A percentile compares a stretch with the other conserved stretches of the same genome.
Evolutionary conservation across 2,888 invertebrate species (phyloP).

Genomic region (Brachycybe producta): DNA sequence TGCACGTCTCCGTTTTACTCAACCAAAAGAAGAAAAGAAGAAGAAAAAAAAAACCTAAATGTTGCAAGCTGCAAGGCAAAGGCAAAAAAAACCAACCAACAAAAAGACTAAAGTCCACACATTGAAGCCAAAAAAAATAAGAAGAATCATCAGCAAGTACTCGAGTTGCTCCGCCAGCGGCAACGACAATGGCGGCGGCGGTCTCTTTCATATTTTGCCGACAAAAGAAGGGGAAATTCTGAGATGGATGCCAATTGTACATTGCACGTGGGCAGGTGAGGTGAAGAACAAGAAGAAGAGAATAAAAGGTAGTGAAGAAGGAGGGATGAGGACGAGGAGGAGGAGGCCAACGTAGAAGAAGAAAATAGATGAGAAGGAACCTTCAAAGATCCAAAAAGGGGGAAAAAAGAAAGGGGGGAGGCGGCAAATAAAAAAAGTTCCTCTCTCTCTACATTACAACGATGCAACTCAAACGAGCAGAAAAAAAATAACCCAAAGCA

Average conservation of each 20-base stretch:
- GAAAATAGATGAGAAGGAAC: too few relatives aligned
- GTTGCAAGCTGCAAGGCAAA: slow-evolving; percentile 8
- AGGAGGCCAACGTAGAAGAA: too few relatives aligned
- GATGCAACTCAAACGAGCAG: neutral
- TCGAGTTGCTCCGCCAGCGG: too few relatives aligned
- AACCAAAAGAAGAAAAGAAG: slow-evolving; percentile 6
- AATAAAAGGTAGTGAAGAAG: too few relatives aligned
- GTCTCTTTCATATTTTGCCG: slow-evolving; percentile 1
- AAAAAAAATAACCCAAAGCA: neutral
- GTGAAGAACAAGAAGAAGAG: too few relatives aligned
- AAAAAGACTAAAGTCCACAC: slow-evolving; percentile 7
- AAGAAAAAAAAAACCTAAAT: neutral
- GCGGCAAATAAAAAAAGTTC: neutral
- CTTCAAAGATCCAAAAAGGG: neutral
- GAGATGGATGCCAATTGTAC: neutral
- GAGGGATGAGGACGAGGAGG: too few relatives aligned
- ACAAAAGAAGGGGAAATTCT: slow-evolving; percentile 3
- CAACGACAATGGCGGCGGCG: neutral
- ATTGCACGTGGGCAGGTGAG: neutral
- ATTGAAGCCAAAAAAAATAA: too few relatives aligned
- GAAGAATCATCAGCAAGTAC: too few relatives aligned
- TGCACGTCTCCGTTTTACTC: too few relatives aligned
- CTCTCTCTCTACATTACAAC: neutral
- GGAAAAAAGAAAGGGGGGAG: neutral
- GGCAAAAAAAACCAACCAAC: slow-evolving; percentile 11